These are phyloP conservation scores for Chaitophorus viminalis DNA, from an alignment of 2,888 invertebrate species.

Conservation along the genomic window DNA sequence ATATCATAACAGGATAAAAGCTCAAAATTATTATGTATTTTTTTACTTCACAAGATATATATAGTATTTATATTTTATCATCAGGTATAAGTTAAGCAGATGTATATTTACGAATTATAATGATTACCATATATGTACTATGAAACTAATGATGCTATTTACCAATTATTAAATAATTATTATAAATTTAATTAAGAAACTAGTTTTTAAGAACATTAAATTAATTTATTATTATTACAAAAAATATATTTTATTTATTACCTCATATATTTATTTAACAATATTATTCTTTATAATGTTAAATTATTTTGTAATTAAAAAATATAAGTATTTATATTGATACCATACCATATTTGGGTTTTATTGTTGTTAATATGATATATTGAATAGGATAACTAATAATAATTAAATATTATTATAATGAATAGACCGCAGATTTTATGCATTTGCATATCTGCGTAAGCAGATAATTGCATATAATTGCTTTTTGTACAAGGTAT, in stretches of 20 bases:
- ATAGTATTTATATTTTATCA: background rate
- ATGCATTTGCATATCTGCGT: too few species aligned
- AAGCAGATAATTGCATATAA: too few species aligned
- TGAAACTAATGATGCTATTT: background rate
- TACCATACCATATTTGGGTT: background rate
- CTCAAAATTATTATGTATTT: conserved; percentile 31
- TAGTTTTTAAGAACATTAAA: background rate
- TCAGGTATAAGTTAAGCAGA: background rate
- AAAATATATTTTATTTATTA: background rate
- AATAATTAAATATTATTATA: background rate
- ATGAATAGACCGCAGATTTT: too few species aligned
- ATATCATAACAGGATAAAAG: background rate
- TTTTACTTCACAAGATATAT: background rate
- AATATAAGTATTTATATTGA: background rate
- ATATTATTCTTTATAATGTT: background rate
- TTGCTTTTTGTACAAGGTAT: too few species aligned
- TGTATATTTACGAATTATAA: conserved; percentile 23
- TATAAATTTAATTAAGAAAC: background rate
- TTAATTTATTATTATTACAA: background rate
- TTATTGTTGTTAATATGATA: background rate
- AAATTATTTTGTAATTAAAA: background rate
- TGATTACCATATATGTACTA: conserved; percentile 25
- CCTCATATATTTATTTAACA: background rate
- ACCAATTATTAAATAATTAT: background rate
- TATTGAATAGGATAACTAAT: background rate